Base-by-base conservation (phyloP, 2,888 invertebrate genomes). In the Heterodera filipjevi region DNA sequence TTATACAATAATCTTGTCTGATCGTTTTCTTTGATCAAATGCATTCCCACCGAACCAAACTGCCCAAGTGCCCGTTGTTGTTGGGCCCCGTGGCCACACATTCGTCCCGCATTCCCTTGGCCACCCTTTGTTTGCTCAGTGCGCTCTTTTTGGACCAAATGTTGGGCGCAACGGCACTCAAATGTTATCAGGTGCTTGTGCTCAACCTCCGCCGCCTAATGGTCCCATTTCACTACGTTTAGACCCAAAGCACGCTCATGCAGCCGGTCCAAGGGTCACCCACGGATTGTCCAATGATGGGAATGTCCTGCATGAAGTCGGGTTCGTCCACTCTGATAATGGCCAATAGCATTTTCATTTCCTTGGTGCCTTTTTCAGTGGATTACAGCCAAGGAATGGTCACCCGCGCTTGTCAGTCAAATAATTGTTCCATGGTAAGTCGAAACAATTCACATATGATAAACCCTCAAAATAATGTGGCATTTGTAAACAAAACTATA, bases 341-440 rank as follows among this genome's bases (percentile, higher is more conserved):
- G n/a, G n/a, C n/a, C n/a, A n/a, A n/a, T n/a, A n/a, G n/a, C n/a
- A n/a, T n/a, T n/a, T n/a, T n/a, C n/a, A n/a, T n/a, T n/a, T n/a
- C n/a, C n/a, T n/a, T n/a, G n/a, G n/a, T n/a, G n/a, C n/a, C n/a
- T 35, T 2, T 68, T 68, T 68, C 68, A 68, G 59, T 59, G 59
- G 59, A 59, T 27, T 59, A 59, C 59, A 59, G 59, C 59, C 59
- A 59, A 59, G 68, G 22, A 33, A 33, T 68, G 68, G 68, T 68
- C 68, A 68, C 68, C 10, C 68, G 68, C 35, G 68, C 68, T 27
- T 68, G 68, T 27, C 68, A 68, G 68, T 68, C 68, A 19, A 68
- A 68, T 22, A 68, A 68, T 32, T 68, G 68, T 35, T 14, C 68
- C 27, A 66, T 66, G 66, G 66, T 27, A 30, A 32, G 49, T 49